phyloP scores from a whole-genome alignment of 2,797 vertebrate species.

The Lemur catta region DNA sequence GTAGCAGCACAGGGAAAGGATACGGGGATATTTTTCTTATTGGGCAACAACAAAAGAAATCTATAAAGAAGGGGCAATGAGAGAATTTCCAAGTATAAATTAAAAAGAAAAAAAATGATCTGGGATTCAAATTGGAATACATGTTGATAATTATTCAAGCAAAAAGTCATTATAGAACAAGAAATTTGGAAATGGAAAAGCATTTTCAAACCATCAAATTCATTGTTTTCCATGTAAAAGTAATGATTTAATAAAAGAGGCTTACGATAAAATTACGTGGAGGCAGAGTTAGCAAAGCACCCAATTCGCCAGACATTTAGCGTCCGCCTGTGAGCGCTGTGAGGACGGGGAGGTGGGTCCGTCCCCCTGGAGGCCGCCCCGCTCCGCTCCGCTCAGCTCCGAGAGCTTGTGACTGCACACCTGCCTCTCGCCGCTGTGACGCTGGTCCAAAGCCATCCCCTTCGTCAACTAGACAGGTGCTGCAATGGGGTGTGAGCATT shows the following conservation, averaged over 20 bases:
- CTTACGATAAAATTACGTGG: background rate
- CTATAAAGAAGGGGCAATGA: background rate
- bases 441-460: accelerated
- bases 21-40: background rate
- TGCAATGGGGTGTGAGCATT: background rate
- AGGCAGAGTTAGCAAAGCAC: background rate
- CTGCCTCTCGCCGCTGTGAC: background rate
- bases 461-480: accelerated
- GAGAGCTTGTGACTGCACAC: no score
- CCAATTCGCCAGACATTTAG: background rate
- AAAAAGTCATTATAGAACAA: background rate
- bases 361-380: accelerated
- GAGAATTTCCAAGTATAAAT: background rate
- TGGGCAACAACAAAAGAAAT: background rate
- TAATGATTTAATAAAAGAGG: background rate
- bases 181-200: background rate
- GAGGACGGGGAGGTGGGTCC: accelerated
- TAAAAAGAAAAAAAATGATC: background rate
- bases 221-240: background rate
- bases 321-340: background rate
- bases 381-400: background rate
- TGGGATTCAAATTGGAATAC: background rate
- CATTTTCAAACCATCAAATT: background rate
- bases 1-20: background rate
- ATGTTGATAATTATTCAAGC: background rate